Percentiles rank a stretch among this genome's conserved stretches.
Conservation (phyloP, 2,797 vertebrate species). For the Gorsachius magnificus region DNA sequence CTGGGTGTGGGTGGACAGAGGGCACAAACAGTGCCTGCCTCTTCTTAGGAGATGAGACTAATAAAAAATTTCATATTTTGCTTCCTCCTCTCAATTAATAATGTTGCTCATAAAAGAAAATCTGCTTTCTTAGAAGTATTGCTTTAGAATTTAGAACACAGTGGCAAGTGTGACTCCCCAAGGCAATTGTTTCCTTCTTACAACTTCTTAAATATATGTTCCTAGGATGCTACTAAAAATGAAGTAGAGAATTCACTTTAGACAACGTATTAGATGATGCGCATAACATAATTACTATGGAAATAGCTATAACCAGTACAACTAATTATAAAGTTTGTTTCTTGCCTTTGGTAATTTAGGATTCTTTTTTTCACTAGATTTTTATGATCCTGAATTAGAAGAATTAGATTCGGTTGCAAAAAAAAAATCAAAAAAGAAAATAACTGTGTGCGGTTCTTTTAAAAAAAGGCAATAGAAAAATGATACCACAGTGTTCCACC, state of each 20-base stretch:
- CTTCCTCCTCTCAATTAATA: conserved; percentile 12
- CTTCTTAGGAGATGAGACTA: neutral
- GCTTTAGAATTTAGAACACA: neutral
- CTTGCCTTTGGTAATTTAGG: neutral
- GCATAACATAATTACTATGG: neutral
- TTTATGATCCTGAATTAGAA: neutral
- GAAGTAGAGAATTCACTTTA: conserved; percentile 1
- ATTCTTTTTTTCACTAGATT: neutral
- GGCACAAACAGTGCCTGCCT: neutral
- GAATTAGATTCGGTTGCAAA: neutral
- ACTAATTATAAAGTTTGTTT: neutral
- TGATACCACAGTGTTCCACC: neutral
- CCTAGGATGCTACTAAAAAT: neutral
- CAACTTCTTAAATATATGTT: conserved; percentile 5
- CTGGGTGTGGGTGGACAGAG: neutral
- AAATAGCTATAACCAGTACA: conserved; percentile 7
- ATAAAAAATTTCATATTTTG: neutral
- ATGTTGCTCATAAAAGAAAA: neutral
- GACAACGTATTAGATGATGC: conserved; percentile 16
- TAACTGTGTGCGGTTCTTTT: neutral
- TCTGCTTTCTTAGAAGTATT: neutral
- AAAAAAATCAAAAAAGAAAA: neutral
- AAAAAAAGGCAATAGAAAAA: neutral
- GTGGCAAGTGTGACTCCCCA: neutral
- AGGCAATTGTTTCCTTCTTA: neutral